Percentiles rank a stretch among this genome's conserved stretches.
phyloP scores from a whole-genome alignment of 2,797 vertebrate species.

The Falco naumanni region DNA sequence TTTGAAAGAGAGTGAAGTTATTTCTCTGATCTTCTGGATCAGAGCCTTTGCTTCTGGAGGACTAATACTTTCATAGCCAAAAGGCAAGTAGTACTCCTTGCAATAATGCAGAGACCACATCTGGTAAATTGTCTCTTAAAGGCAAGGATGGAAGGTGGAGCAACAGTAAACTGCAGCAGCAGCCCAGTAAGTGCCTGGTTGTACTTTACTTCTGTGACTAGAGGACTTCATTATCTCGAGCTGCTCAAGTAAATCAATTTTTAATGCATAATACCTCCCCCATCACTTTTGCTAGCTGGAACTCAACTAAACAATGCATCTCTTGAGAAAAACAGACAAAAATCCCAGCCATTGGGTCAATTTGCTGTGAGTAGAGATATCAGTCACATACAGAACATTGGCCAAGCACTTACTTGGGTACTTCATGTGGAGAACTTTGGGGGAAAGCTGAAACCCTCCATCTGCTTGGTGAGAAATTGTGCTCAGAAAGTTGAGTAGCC shows the following conservation, averaged over 20 bases:
- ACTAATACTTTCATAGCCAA: neutral
- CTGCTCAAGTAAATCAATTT: constrained; percentile 32
- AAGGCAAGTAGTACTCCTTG: neutral
- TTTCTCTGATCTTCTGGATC: neutral
- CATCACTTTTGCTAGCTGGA: neutral
- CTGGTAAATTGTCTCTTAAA: neutral
- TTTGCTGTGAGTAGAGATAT: neutral
- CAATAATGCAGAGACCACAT: neutral
- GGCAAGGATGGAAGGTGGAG: neutral
- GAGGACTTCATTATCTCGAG: neutral
- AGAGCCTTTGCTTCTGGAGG: neutral
- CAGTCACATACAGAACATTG: neutral
- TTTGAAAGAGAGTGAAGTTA: neutral
- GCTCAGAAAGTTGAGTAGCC: neutral
- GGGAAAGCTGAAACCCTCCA: neutral
- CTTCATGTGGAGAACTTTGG: neutral
- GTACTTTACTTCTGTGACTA: neutral
- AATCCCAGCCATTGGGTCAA: neutral
- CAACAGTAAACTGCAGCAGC: neutral
- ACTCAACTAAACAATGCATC: constrained; percentile 12
- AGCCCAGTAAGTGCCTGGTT: neutral
- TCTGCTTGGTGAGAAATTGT: neutral
- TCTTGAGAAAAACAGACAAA: neutral
- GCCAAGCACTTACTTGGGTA: neutral
- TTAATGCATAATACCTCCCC: neutral